Base-by-base conservation (phyloP, 2,113 vertebrate genomes). In the Scalopus aquaticus region DNA sequence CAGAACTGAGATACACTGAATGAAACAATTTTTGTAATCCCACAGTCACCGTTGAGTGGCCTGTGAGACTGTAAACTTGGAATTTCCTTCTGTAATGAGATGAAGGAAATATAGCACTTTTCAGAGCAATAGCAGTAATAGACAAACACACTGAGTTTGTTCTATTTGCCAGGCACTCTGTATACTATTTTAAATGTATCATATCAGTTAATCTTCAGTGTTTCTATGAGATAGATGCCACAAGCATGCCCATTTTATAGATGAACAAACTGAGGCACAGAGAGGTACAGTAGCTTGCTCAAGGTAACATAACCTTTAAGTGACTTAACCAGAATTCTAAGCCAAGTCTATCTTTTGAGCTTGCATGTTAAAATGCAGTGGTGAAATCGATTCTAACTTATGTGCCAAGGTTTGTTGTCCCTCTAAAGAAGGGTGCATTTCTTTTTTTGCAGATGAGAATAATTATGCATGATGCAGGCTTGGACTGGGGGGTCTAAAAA, bases 131-230 rank as follows among this genome's bases (percentile, higher is more conserved):
- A 65, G 39, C 11, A 69, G 42, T 81, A 64, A 78, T 19, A 87
- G 44, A 3, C 64, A 89, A 72, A 37, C 9, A 58, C 69, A 88
- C 19, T 70, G 70, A 76, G 17, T 49, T 79, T 92, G 15, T n/a
- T 80, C 7, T 26, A 15, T 76, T 20, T 92, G 2, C 13, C n/a
- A 93, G 44, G 22, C 39, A 94, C 20, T 89, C 86, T 49, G 19
- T 30, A 42, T 73, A 93, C 6, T 72, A 84, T 81, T 72, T 82
- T 78, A 77, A 85, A 64, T 58, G 24, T 3, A 51, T 81, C 35
- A 60, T 2, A 80, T 88, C 35, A 62, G 60, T 91, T 83, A 87
- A 83, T 76, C 20, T 46, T 96, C 73, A 97, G 9, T 3, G 69
- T 76, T 15, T 37, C 46, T 56, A 30, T 60, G 35, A 91, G 15